Conservation (phyloP, 2,113 vertebrate species). For the Paramormyrops kingsleyae region DNA sequence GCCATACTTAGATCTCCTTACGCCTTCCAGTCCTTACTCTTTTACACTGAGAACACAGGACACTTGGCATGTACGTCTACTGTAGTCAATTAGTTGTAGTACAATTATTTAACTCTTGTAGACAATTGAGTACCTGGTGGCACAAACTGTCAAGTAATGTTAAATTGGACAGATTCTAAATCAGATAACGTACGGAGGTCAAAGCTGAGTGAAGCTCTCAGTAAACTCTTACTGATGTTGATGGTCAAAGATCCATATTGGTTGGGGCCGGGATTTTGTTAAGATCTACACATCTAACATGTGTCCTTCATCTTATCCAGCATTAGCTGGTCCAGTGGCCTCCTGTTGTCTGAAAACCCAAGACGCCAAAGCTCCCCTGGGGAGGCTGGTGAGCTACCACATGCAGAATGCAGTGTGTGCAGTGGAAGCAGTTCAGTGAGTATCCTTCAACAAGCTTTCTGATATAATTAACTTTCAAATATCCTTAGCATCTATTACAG, state of each 20-base stretch:
- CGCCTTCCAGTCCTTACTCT: not conserved
- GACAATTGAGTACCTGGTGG: not conserved
- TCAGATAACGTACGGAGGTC: not conserved
- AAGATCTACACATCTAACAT: not conserved
- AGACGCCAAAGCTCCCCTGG: not conserved
- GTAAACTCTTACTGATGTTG: not conserved
- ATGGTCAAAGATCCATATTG: not conserved
- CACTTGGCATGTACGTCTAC: not conserved
- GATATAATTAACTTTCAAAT: not conserved
- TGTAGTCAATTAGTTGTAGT: not conserved
- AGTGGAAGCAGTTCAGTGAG: not conserved
- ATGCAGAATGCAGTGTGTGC: conserved; percentile 20
- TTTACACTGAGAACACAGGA: not conserved
- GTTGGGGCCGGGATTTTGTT: not conserved
- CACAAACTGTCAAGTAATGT: not conserved
- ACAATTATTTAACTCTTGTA: not conserved
- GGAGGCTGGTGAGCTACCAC: conserved; percentile 27
- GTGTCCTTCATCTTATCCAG: not conserved
- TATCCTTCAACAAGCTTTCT: not conserved
- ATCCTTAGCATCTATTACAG: not conserved
- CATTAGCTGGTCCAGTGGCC: not conserved
- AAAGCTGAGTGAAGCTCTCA: not conserved
- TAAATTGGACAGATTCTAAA: not conserved
- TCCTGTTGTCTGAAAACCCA: conserved; percentile 34
- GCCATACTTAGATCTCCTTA: not conserved